A percentile compares a stretch with the other conserved stretches of the same genome.
phyloP scores from a whole-genome alignment of 2,113 vertebrate species.

The Physeter macrocephalus region DNA sequence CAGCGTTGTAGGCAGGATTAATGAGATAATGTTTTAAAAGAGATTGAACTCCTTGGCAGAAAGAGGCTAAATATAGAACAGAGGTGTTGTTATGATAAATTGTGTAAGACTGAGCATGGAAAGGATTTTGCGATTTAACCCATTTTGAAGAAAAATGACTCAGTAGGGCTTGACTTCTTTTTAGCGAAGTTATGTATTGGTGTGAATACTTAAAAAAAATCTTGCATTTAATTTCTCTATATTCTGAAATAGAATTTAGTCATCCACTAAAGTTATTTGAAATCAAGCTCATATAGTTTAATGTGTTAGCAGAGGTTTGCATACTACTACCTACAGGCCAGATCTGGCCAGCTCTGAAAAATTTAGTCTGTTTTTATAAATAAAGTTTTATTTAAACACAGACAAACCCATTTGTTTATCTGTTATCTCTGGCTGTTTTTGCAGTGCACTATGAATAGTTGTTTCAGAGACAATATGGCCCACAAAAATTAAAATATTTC shows the following conservation, averaged over 20 bases:
- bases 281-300: not conserved
- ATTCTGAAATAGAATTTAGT: not conserved
- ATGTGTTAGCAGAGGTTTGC: not conserved
- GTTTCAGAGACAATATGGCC: not conserved
- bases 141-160: not conserved
- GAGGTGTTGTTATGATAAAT: conserved; percentile 13
- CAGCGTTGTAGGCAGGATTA: not conserved
- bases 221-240: not conserved
- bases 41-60: not conserved
- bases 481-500: not conserved
- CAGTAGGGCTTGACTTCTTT: not conserved
- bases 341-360: not conserved
- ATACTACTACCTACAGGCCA: not conserved
- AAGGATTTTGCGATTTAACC: not conserved
- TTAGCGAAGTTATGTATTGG: not conserved
- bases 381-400: not conserved
- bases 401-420: not conserved
- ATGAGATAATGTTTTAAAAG: conserved; percentile 25
- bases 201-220: not conserved
- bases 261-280: not conserved
- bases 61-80: not conserved
- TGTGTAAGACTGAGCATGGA: not conserved
- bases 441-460: not conserved
- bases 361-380: not conserved
- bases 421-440: not conserved